Evolutionary conservation across 1,140 invertebrate genomes (phyloP), one percentile per base, ranked within the genome.

Genomic region (Dendroctonus ponderosae): DNA sequence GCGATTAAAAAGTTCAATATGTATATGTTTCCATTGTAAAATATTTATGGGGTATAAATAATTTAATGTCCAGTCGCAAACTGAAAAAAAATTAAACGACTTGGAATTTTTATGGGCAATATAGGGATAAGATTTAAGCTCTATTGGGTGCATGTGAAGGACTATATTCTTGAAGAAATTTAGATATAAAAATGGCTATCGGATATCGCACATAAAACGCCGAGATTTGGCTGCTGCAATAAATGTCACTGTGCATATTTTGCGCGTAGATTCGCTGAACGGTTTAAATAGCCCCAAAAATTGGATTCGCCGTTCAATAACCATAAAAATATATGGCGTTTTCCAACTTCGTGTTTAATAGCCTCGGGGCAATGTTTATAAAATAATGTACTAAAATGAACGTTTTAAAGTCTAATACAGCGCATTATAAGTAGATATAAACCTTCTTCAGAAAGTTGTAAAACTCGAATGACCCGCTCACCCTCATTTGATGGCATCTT

Each of bases 271-370:
- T 49, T 38, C 65, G 66, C 15, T 42, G 59, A 75, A 73, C 71
- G 71, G 75, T 72, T 76, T 76, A 75, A 77, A 76, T 76, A 76
- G 74, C 75, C 72, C 75, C 75, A 76, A 78, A 76, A 78, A 78
- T 78, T 77, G 76, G 76, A 78, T 78, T 77, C 71, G 73, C 71
- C 69, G 75, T 76, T 66, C 76, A 77, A 78, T 78, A 76, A 75
- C 75, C 74, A 77, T 78, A 78, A 78, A 78, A 77, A 72, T 75
- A 76, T 76, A 77, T 71, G 70, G 71, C 73, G 67, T 74, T 75
- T 74, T 70, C 72, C 72, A 77, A 78, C 72, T 78, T 73, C 75
- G 74, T 75, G 72, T 77, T 78, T 78, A 78, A 78, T 78, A 75
- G 74, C 71, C 67, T 44, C 62, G 62, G 67, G 67, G 72, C 71